Evolutionary conservation across 2,113 vertebrate genomes (phyloP).

Genomic region (Pantherophis guttatus): DNA sequence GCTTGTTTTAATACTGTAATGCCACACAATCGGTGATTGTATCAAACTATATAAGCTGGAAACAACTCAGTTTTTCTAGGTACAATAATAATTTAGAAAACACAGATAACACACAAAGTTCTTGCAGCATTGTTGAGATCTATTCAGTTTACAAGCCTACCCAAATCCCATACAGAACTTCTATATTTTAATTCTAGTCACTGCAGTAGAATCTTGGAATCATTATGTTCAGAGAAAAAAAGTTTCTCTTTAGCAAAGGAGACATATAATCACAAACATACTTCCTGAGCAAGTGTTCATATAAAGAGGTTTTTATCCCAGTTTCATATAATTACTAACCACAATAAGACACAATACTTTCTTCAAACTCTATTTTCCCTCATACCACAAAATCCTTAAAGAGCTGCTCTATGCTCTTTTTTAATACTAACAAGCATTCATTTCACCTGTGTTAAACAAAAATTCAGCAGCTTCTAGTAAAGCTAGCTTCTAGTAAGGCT

Average conservation of each 20-base stretch:
- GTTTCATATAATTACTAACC: not conserved
- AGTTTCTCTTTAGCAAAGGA: not conserved
- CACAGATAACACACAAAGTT: not conserved
- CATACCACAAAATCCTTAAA: not conserved
- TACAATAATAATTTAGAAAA: not conserved
- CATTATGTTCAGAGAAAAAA: not conserved
- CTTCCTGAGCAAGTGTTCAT: not conserved
- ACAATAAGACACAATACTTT: not conserved
- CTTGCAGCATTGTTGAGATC: not conserved
- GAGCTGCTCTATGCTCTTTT: not conserved
- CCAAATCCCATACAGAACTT: not conserved
- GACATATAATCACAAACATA: not conserved
- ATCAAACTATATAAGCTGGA: not conserved
- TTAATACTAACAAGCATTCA: not conserved
- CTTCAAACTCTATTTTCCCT: not conserved
- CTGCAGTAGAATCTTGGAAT: not conserved
- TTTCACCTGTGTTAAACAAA: not conserved
- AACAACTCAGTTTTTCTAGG: not conserved
- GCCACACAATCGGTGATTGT: conserved; percentile 47
- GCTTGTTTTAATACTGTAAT: conserved; percentile 48
- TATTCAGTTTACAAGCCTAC: not conserved
- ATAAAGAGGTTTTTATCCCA: not conserved
- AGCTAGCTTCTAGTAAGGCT: not conserved
- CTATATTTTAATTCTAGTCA: not conserved
- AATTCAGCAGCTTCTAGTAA: not conserved